Evolutionary conservation across 2,888 invertebrate species (phyloP), one percentile per base, ranked within the genome.

Genomic region (Drosophila infuscata): DNA sequence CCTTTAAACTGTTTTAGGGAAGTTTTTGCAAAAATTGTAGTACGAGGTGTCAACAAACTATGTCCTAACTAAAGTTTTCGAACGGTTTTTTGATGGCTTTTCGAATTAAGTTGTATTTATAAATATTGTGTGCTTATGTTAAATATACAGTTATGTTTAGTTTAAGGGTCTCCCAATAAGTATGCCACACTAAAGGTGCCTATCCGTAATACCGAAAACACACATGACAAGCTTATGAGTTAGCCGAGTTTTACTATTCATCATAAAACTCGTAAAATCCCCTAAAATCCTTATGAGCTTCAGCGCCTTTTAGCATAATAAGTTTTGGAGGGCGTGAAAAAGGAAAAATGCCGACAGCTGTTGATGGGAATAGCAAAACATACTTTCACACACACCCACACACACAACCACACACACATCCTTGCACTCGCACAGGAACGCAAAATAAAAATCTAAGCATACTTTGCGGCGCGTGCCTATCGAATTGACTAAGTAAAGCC

Each of bases 331-430:
- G 41, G 79, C 74, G 61, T 69, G 68, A 67, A 74, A 63, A 74
- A 62, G 46, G 63, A 74, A 82, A 85, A 71, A 85, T 76, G 79
- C 88, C 83, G 71, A 79, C 84, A 85, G 85, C 88, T 85, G 85
- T 85, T 84, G 88, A 75, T 73, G 60, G 72, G 68, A 70, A 76
- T 62, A 64, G 69, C 70, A 59, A 74, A 64, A 68, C 57, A 71
- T 74, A 67, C 66, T 63, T 66, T 49, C 54, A 58, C 70, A 66
- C 48, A 49, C 70, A 30, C 46, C 46, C 54, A 41, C 25, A 25
- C 25, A 25, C 25, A 25, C 25, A 25, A 25, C 25, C 25, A 25
- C 25, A 25, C 25, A 25, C 25, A 25, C 25, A 25, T 25, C 25
- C 25, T 25, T 6, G 1, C 12, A 68, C 3, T 32, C 43, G 41